phyloP scores from a whole-genome alignment of 2,113 vertebrate species.

The Connochaetes taurinus region DNA sequence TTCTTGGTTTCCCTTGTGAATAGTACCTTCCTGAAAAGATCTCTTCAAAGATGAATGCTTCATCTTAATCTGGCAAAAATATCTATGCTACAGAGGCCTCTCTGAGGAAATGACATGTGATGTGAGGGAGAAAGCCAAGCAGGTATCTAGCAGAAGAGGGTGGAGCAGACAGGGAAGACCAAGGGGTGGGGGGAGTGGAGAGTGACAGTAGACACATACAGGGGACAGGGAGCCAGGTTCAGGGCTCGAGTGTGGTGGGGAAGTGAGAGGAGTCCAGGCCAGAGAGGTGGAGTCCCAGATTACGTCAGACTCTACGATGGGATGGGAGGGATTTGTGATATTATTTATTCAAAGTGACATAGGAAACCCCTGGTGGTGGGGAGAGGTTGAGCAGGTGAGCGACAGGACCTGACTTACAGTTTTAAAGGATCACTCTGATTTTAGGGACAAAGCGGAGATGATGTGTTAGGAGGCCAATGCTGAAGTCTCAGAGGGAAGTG shows the following conservation, averaged over 20 bases:
- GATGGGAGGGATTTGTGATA: not conserved
- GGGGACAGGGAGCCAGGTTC: not conserved
- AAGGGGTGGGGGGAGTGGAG: not conserved
- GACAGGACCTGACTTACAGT: not conserved
- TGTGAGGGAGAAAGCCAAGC: not conserved
- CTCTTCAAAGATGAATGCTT: not conserved
- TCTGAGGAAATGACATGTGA: not conserved
- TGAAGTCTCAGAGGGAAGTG: not conserved
- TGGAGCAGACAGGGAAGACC: not conserved
- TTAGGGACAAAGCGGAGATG: not conserved
- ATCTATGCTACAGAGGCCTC: no score
- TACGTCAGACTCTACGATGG: accelerated
- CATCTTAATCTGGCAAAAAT: not conserved
- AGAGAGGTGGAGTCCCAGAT: not conserved
- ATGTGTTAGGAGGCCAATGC: not conserved
- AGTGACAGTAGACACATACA: not conserved
- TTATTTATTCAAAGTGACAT: not conserved
- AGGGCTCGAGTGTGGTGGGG: not conserved
- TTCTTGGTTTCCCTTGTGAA: not conserved
- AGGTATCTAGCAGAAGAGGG: not conserved
- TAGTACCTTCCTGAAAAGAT: not conserved
- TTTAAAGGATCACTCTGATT: not conserved
- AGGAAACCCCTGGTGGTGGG: not conserved
- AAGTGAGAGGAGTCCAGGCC: not conserved
- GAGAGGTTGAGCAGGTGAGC: not conserved